Conservation (phyloP, 2,888 invertebrate species). For the Meta bourneti region DNA sequence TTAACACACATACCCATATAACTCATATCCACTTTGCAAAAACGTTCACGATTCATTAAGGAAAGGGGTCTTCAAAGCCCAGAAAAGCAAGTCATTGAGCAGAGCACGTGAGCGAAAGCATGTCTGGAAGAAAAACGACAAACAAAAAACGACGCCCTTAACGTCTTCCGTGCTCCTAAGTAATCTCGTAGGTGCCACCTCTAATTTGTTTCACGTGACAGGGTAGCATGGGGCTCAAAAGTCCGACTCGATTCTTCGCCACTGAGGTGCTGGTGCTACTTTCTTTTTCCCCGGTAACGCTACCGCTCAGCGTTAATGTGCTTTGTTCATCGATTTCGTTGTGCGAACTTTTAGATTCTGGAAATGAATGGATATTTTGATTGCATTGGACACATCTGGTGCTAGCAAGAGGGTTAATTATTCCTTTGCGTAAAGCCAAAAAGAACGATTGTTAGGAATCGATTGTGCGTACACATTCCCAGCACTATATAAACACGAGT, state of each 20-base stretch:
- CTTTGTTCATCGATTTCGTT: no score
- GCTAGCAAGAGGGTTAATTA: no score
- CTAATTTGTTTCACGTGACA: conserved; percentile 33
- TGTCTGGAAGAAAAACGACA: not conserved
- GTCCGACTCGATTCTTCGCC: not conserved
- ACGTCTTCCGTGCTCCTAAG: conserved; percentile 1
- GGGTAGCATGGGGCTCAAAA: not conserved
- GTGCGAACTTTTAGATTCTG: no score
- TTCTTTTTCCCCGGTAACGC: not conserved
- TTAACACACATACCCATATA: not conserved
- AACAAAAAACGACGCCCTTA: not conserved
- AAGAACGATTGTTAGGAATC: no score
- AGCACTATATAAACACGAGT: no score
- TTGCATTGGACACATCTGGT: no score
- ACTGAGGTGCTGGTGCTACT: not conserved
- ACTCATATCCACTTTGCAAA: not conserved
- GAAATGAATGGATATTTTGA: no score
- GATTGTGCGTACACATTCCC: no score
- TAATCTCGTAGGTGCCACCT: conserved; percentile 26
- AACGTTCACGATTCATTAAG: conserved; percentile 33
- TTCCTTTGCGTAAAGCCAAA: no score
- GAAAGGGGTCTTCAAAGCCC: not conserved
- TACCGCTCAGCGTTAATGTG: no score
- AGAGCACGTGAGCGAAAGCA: not conserved
- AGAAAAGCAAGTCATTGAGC: not conserved